Evolutionary conservation across 1,140 invertebrate species (phyloP).

Genomic region (Drosophila tristis): DNA sequence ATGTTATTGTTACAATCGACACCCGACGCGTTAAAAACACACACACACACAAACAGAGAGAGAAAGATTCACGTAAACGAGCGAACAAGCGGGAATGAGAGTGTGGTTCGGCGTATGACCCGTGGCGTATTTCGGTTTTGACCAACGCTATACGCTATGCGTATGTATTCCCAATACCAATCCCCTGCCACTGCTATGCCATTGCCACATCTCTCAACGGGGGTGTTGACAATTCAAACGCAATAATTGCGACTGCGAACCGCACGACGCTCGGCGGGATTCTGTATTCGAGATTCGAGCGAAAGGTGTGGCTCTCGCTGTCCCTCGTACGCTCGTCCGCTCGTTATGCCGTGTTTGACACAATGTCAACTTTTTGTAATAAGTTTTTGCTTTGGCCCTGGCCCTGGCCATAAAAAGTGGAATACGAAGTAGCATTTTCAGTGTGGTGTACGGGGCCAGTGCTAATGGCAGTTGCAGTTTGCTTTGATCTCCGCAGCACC

Average conservation of each 20-base stretch:
- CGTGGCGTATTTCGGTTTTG: constrained; percentile 67
- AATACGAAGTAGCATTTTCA: constrained; percentile 3
- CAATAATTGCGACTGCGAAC: constrained; percentile 78
- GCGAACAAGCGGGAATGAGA: neutral
- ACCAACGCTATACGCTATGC: constrained; percentile 28
- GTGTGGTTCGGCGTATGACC: constrained; percentile 32
- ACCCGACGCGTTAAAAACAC: constrained; percentile 63
- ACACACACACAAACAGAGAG: constrained; percentile 7
- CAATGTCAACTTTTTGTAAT: constrained; percentile 80
- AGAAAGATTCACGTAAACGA: neutral
- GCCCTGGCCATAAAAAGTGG: constrained; percentile 32
- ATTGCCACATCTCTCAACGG: constrained; percentile 49
- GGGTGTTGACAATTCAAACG: constrained; percentile 82
- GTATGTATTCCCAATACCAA: neutral
- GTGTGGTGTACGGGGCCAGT: constrained; percentile 11
- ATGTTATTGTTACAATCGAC: constrained; percentile 80
- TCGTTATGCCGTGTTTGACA: constrained; percentile 80
- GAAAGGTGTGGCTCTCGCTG: constrained; percentile 24
- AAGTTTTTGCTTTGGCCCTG: constrained; percentile 55
- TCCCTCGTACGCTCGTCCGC: constrained; percentile 13
- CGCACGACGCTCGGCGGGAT: constrained; percentile 63
- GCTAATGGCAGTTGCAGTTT: constrained; percentile 59
- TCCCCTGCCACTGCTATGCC: neutral
- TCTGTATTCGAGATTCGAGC: constrained; percentile 36
- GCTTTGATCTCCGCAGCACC: constrained; percentile 62